Conservation (phyloP, 1,140 invertebrate genomes). For the Zophobas morio region DNA sequence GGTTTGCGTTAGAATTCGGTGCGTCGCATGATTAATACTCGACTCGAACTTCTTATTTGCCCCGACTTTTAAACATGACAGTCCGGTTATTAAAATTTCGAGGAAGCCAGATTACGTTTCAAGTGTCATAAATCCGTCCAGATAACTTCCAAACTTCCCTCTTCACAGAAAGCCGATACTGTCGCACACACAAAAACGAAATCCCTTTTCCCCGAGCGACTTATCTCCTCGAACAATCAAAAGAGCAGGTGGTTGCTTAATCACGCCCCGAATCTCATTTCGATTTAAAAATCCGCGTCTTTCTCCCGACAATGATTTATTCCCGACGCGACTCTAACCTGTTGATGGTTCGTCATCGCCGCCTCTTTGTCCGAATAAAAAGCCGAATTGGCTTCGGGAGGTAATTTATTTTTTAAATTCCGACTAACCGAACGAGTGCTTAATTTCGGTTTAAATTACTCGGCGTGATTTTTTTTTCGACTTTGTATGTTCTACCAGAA, state of each 20-base stretch:
- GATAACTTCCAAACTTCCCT: background rate
- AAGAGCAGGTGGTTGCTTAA: conserved; percentile 36
- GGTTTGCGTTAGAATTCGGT: too few species aligned
- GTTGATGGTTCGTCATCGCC: background rate
- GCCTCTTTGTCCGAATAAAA: background rate
- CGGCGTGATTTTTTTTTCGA: conserved; percentile 2
- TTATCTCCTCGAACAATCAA: background rate
- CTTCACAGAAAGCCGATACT: background rate
- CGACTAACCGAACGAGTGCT: background rate
- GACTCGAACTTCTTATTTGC: too few species aligned
- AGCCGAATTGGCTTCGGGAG: too few species aligned
- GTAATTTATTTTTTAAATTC: conserved; percentile 17
- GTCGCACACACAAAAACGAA: background rate
- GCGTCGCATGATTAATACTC: too few species aligned
- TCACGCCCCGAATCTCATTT: conserved; percentile 10
- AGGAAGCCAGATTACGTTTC: conserved; percentile 19
- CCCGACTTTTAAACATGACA: background rate
- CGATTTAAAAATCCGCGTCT: conserved; percentile 12
- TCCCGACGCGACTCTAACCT: conserved; percentile 1
- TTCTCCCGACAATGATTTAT: conserved; percentile 11
- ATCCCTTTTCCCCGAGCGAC: background rate
- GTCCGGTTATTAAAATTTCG: background rate
- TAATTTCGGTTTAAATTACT: conserved; percentile 14
- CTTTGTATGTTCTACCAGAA: background rate
- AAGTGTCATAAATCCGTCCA: conserved; percentile 18